phyloP scores from a whole-genome alignment of 1,140 invertebrate genomes.

The Phthorimaea operculella region DNA sequence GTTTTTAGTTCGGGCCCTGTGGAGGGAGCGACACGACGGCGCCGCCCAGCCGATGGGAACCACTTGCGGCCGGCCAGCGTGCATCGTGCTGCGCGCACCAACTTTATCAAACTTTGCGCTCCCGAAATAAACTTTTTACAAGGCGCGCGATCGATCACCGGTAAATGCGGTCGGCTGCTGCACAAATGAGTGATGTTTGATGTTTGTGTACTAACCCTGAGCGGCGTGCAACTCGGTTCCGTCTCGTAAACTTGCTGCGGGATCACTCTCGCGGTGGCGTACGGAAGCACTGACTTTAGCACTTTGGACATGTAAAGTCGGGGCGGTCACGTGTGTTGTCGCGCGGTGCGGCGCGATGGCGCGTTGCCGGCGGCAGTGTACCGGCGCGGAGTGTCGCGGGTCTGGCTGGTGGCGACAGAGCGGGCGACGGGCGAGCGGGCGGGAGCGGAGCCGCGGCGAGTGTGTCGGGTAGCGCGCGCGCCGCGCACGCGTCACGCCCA shows the following conservation, averaged over 20 bases:
- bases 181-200: background rate
- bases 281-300: conserved; percentile 65
- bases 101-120: conserved; percentile 57
- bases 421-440: conserved; percentile 33
- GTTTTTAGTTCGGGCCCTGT: conserved; percentile 59
- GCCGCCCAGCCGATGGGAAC: conserved; percentile 56
- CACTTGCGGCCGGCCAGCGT: conserved; percentile 59
- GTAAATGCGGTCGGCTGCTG: conserved; percentile 2
- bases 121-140: conserved; percentile 61
- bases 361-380: conserved; percentile 52
- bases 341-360: conserved; percentile 29
- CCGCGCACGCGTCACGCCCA: conserved; percentile 41
- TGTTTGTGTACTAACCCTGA: conserved; percentile 56
- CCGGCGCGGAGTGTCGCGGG: conserved; percentile 45
- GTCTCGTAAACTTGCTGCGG: conserved; percentile 54
- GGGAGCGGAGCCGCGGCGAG: conserved; percentile 50
- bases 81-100: conserved; percentile 57
- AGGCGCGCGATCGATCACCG: conserved; percentile 47
- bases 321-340: conserved; percentile 43
- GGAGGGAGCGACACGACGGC: conserved; percentile 57
- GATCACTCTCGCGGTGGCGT: conserved; percentile 58
- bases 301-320: conserved; percentile 66
- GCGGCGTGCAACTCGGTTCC: conserved; percentile 55
- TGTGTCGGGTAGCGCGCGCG: conserved; percentile 30
- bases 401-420: conserved; percentile 36